Conservation (phyloP, 30 jellyfish, hydroid and myxozoan species). For the Catostylus mosaicus region DNA sequence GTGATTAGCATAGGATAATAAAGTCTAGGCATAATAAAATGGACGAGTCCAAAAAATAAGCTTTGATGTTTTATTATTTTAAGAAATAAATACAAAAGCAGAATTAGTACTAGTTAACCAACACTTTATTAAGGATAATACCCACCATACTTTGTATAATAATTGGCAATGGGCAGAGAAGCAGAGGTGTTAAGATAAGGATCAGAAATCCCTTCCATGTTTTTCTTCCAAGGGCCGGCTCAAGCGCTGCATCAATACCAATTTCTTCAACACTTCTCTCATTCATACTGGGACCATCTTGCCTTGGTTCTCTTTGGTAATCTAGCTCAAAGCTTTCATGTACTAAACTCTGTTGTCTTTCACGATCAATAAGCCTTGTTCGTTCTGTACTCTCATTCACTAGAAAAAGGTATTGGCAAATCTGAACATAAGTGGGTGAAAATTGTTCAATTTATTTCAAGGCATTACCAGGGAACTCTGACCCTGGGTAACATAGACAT, state of each 20-base stretch:
- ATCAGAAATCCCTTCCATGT: conserved; percentile 63
- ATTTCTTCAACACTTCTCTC: conserved; percentile 40
- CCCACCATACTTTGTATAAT: conserved; percentile 21
- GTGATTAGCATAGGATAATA: too few relatives aligned
- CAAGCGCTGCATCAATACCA: conserved; percentile 19
- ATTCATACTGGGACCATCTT: background rate
- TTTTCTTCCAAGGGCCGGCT: conserved; percentile 43
- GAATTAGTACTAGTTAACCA: too few relatives aligned
- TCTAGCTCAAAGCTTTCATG: conserved; percentile 35
- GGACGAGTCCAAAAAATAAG: too few relatives aligned
- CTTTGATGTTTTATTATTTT: too few relatives aligned
- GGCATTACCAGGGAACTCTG: too few relatives aligned
- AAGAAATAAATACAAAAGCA: background rate
- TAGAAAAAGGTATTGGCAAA: too few relatives aligned
- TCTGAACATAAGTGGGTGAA: too few relatives aligned
- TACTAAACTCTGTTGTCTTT: background rate
- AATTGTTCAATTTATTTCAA: too few relatives aligned
- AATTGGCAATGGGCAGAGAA: conserved; percentile 67
- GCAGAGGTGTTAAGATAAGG: conserved; percentile 58
- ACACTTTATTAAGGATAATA: background rate
- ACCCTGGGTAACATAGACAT: too few relatives aligned
- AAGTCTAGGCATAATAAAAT: too few relatives aligned
- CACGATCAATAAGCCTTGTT: conserved; percentile 27
- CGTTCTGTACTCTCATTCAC: conserved; percentile 35
- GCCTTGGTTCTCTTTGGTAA: background rate